Evolutionary conservation across 2,888 invertebrate species (phyloP), one percentile per base, ranked within the genome.

Genomic region (Drosophila fungiperda): DNA sequence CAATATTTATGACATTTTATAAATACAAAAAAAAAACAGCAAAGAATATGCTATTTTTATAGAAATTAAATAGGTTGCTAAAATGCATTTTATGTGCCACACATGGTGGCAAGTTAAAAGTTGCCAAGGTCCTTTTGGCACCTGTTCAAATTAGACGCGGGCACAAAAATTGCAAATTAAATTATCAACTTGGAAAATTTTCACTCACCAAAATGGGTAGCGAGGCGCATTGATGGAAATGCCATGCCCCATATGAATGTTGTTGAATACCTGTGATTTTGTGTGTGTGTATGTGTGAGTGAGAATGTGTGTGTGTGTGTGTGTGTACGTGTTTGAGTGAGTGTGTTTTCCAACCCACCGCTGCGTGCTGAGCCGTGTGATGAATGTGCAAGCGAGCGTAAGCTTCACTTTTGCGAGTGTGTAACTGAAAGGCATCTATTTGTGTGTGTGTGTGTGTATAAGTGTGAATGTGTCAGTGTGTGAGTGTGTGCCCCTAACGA

Each of bases 351-450:
- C 69, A 63, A 63, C 58, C 50, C 32, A 48, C 62, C 42, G 68
- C 65, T 78, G 76, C 78, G 86, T 88, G 88, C 83, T 85, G 83
- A 84, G 86, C 81, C 87, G 82, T 85, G 62, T 88, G 89, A 84
- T 87, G 89, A 87, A 89, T 85, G 89, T 85, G 84, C 89, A 87
- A 86, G 84, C 87, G 84, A 87, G 85, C 87, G 85, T 88, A 68
- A 85, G 79, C 84, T 75, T 73, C 72, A 62, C 72, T 73, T 78
- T 45, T 8, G 20, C 86, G 71, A 78, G 65, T 87, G 66, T 87
- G 80, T 60, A 53, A 32, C 52, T 52, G 65, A 29, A 68, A 35
- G 49, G 48, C 71, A 60, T 75, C 63, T 75, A 66, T 75, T 59
- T 76, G 57, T 60, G 73, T 57, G 61, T 58, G 45, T 59, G 66